Conservation (phyloP, 2,797 vertebrate genomes). For the Harpagifer antarcticus region DNA sequence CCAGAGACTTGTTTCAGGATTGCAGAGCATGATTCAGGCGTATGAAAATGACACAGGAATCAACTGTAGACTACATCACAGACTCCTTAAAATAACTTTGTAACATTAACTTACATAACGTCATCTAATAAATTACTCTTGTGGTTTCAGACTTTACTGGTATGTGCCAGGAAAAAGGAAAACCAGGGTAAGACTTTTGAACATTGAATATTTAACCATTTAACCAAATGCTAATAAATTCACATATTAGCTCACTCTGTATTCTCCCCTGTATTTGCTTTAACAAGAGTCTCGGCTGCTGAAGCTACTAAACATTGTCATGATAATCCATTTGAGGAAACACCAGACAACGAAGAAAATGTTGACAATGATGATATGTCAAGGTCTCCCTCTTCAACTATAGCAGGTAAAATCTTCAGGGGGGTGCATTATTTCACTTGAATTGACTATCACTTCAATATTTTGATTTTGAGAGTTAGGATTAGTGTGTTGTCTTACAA, state of each 20-base stretch:
- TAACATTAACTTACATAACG: not conserved
- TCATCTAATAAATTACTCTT: slow-evolving; percentile 9
- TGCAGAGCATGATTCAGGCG: slow-evolving; percentile 88
- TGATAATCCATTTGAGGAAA: slow-evolving; percentile 32
- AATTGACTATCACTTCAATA: not conserved
- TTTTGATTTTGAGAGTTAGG: too few relatives aligned
- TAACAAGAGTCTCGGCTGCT: slow-evolving; percentile 56
- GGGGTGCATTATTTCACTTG: not conserved
- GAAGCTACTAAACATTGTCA: slow-evolving; percentile 32
- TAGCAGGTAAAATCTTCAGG: slow-evolving; percentile 73
- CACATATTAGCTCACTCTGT: not conserved
- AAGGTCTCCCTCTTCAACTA: slow-evolving; percentile 74
- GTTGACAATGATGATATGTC: slow-evolving; percentile 35
- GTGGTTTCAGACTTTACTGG: slow-evolving; percentile 79
- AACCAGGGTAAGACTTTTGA: slow-evolving; percentile 57
- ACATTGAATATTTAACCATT: too few relatives aligned
- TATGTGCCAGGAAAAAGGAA: slow-evolving; percentile 37
- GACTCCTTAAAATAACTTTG: not conserved
- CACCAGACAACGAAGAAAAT: slow-evolving; percentile 33
- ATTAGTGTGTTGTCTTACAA: slow-evolving; percentile 10
- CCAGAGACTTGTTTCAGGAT: slow-evolving; percentile 88
- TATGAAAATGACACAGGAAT: slow-evolving; percentile 91
- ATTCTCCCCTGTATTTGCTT: not conserved
- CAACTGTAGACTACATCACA: slow-evolving; percentile 84
- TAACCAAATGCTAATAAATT: not conserved